Conservation (phyloP, 2,113 vertebrate genomes). For the Orycteropus afer region DNA sequence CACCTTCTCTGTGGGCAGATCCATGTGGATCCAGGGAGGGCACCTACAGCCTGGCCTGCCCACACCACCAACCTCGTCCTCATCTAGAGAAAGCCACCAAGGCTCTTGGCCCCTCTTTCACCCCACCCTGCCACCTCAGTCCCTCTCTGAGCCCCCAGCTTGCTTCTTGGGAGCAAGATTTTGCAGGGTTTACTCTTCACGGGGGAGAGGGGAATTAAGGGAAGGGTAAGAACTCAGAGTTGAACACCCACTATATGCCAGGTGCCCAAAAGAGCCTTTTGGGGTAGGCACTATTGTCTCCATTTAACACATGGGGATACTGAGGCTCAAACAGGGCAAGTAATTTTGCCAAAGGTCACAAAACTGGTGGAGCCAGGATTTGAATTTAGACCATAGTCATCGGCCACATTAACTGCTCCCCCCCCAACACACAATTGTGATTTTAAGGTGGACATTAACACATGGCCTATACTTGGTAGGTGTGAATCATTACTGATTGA, state of each 20-base stretch:
- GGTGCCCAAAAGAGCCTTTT: neutral
- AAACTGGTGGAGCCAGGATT: neutral
- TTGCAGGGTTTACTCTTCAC: neutral
- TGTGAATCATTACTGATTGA: neutral
- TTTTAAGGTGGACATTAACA: neutral
- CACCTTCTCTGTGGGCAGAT: constrained; percentile 74
- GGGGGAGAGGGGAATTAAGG: no score
- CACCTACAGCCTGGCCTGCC: neutral
- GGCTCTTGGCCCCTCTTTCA: neutral
- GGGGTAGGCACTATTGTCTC: neutral
- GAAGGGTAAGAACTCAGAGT: neutral
- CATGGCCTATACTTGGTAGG: neutral
- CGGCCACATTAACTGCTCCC: neutral
- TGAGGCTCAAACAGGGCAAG: neutral
- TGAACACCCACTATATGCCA: neutral
- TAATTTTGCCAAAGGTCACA: neutral
- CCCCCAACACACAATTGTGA: neutral
- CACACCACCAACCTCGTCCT: neutral
- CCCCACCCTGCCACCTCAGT: neutral
- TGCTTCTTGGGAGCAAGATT: neutral
- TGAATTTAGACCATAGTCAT: neutral
- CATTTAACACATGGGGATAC: neutral
- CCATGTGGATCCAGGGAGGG: neutral
- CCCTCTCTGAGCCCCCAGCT: neutral
- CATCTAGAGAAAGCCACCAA: neutral